Percentiles rank a stretch among this genome's conserved stretches.
phyloP scores from a whole-genome alignment of 2,888 invertebrate genomes.

The Automeris io region DNA sequence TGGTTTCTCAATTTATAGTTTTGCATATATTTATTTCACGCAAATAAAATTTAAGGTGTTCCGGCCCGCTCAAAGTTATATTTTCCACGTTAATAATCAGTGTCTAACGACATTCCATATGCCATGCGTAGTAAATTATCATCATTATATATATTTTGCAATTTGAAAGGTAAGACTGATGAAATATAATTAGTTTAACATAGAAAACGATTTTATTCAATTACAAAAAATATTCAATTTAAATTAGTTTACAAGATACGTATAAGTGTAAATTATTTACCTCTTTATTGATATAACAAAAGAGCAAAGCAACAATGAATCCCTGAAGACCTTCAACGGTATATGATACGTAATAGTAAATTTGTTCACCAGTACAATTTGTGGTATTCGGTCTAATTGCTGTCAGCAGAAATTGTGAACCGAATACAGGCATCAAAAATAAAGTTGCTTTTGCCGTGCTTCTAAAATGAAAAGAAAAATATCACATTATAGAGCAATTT shows the following conservation, averaged over 20 bases:
- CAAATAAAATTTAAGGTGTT: too few relatives aligned
- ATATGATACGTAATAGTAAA: constrained; percentile 78
- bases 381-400: constrained; percentile 72
- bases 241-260: not conserved
- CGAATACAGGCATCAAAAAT: constrained; percentile 83
- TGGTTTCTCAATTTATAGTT: too few relatives aligned
- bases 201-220: too few relatives aligned
- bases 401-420: constrained; percentile 81
- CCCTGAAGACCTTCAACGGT: constrained; percentile 79
- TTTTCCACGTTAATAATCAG: too few relatives aligned
- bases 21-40: too few relatives aligned
- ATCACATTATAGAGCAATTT: too few relatives aligned
- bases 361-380: constrained; percentile 69
- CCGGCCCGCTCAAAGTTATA: too few relatives aligned
- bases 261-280: constrained; percentile 36
- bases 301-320: constrained; percentile 78
- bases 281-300: constrained; percentile 82
- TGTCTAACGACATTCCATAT: too few relatives aligned
- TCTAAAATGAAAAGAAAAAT: constrained; percentile 44
- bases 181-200: too few relatives aligned
- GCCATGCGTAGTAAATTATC: too few relatives aligned
- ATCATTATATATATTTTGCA: too few relatives aligned
- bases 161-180: too few relatives aligned
- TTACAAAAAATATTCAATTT: not conserved
- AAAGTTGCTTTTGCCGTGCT: constrained; percentile 80